Base-by-base conservation (phyloP, 2,797 vertebrate genomes). In the Arctocebus calabarensis region DNA sequence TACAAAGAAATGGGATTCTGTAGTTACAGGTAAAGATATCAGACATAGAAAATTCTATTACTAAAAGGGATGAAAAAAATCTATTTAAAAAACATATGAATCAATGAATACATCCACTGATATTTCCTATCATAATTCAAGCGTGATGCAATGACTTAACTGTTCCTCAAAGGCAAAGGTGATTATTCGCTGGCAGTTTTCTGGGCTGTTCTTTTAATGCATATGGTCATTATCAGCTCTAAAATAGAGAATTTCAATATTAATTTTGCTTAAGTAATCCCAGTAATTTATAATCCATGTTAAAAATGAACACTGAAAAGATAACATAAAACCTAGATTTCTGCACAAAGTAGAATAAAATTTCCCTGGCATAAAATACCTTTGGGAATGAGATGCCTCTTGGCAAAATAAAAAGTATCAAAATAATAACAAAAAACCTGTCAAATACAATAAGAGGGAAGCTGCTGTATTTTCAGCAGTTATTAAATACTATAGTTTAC, bases 361-460 rank as follows among this genome's bases (percentile, higher is more conserved):
- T 81, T 92, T 88, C 29, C 13, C n/a, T 52, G 77, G 37, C 55
- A 96, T 73, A 85, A 87, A 91, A 82, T 77, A 62, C 55, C 48
- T 96, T 84, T 78, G 43, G 29, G 84, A 96, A 82, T 81, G 23
- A 94, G 22, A 82, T 74, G 92, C 45, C 37, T 94, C 40, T 74
- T 82, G 23, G 87, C 19, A 97, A 97, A 97, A 94, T 84, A 74
- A 90, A 88, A 66, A 94, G 29, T 79, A 91, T 84, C 43, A 95
- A 96, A 97, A 95, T 82, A 94, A 86, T 82, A 96, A 66, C 48
- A 85, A 96, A 95, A 83, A 87, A 43, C 3, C 27, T 94, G 82
- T 86, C 70, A 93, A 90, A 93, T 88, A 84, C 32, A 88, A 29
- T 95, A 85, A 95, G 19, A 94, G 6, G 90, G 19, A 82, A 96